Evolutionary conservation across 2,797 vertebrate species (phyloP).

Genomic region (Cyclopterus lumpus): DNA sequence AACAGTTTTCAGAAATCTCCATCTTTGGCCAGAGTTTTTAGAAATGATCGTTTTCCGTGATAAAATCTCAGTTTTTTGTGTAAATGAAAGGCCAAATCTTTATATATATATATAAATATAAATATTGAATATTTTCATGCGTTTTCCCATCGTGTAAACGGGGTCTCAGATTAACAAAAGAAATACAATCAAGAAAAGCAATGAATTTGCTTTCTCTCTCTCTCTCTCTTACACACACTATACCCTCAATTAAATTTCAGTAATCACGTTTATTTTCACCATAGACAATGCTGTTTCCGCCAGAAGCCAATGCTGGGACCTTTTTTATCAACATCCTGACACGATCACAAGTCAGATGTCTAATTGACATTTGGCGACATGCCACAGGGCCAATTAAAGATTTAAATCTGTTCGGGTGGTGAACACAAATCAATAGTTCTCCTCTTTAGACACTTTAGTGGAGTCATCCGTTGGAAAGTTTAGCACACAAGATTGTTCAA

Average conservation of each 20-base stretch:
- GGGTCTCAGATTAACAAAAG: too few relatives aligned
- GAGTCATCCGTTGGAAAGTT: constrained; percentile 74
- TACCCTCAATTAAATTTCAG: constrained; percentile 63
- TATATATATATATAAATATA: too few relatives aligned
- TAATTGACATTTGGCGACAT: constrained; percentile 74
- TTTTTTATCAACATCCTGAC: constrained; percentile 76
- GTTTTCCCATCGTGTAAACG: too few relatives aligned
- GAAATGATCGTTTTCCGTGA: too few relatives aligned
- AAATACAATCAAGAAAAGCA: constrained; percentile 39
- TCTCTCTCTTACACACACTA: background rate
- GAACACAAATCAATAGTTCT: constrained; percentile 72
- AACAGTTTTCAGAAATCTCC: too few relatives aligned
- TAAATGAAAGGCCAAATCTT: too few relatives aligned
- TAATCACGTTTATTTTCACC: constrained; percentile 72
- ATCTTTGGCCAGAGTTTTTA: too few relatives aligned
- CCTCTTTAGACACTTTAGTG: constrained; percentile 63
- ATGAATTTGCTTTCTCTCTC: constrained; percentile 36
- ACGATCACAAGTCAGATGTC: constrained; percentile 69
- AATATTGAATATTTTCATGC: too few relatives aligned
- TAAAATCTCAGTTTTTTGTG: too few relatives aligned
- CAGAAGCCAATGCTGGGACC: constrained; percentile 50
- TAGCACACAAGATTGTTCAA: constrained; percentile 39
- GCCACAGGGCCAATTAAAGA: constrained; percentile 78
- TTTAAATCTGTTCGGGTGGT: constrained; percentile 70
- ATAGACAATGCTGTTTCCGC: constrained; percentile 57